Conservation (phyloP, 2,888 invertebrate genomes). For the Tribolium freemani region DNA sequence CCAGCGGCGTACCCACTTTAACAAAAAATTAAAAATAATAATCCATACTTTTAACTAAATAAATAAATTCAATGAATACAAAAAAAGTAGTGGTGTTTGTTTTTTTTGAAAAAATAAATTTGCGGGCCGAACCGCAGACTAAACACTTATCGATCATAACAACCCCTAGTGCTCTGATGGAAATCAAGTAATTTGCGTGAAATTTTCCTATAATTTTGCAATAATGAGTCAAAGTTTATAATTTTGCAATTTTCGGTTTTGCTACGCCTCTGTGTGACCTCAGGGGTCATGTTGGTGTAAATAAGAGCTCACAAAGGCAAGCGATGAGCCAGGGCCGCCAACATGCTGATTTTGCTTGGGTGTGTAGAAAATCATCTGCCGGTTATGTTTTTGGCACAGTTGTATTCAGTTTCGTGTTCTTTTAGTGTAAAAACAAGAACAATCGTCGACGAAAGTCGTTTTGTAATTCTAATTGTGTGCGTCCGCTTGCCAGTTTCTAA, state of each 20-base stretch:
- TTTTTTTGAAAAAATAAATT: too few species aligned
- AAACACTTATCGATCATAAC: too few species aligned
- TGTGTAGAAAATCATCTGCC: not conserved
- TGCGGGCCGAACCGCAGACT: too few species aligned
- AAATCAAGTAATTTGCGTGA: too few species aligned
- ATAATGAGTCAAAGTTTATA: not conserved
- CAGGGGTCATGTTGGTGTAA: slow-evolving; percentile 10
- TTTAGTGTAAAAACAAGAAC: not conserved
- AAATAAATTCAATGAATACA: too few species aligned
- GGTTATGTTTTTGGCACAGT: not conserved
- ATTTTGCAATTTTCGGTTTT: not conserved
- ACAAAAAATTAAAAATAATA: not conserved
- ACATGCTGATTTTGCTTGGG: not conserved
- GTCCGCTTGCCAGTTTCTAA: not conserved
- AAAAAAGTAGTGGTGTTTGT: not conserved
- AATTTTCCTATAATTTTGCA: not conserved
- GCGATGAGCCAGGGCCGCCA: slow-evolving; percentile 21
- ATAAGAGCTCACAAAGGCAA: slow-evolving; percentile 30
- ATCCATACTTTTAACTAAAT: not conserved
- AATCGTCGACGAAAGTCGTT: not conserved
- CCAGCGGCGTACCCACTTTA: slow-evolving; percentile 3
- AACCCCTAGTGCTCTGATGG: too few species aligned
- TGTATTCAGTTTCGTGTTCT: not conserved
- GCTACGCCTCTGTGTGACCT: slow-evolving; percentile 35
- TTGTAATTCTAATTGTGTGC: not conserved